Percentiles rank a stretch among this genome's conserved stretches.
Conservation (phyloP, 2,888 invertebrate species). For the Hartigia nigra region DNA sequence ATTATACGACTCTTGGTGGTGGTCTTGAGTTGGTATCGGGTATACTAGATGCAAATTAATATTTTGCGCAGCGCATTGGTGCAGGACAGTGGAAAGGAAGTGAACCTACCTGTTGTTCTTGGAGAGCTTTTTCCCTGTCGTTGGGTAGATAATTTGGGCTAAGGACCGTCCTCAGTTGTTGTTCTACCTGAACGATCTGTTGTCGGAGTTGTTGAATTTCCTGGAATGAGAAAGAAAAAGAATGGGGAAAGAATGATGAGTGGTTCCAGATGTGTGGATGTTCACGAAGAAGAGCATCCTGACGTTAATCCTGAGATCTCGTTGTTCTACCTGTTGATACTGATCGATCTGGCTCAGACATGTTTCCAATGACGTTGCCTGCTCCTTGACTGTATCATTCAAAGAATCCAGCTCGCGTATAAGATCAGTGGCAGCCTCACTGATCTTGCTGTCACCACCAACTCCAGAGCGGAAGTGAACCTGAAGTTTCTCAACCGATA, state of each 20-base stretch:
- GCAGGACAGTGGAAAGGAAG: slow-evolving; percentile 22
- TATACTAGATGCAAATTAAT: slow-evolving; percentile 46
- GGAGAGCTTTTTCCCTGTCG: slow-evolving; percentile 83
- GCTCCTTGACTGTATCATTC: slow-evolving; percentile 71
- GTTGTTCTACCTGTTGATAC: slow-evolving; percentile 75
- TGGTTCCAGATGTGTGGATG: background rate
- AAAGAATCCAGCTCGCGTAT: slow-evolving; percentile 77
- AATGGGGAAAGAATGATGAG: background rate
- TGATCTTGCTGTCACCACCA: slow-evolving; percentile 81
- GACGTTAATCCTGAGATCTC: slow-evolving; percentile 9
- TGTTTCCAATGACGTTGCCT: slow-evolving; percentile 76
- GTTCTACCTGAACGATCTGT: slow-evolving; percentile 88
- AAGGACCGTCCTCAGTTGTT: slow-evolving; percentile 84
- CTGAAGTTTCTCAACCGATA: slow-evolving; percentile 91
- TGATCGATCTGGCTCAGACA: slow-evolving; percentile 88
- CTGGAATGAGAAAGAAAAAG: slow-evolving; percentile 55
- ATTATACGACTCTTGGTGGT: slow-evolving; percentile 42
- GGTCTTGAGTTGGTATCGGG: slow-evolving; percentile 60
- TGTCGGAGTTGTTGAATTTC: slow-evolving; percentile 87
- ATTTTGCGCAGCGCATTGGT: slow-evolving; percentile 35
- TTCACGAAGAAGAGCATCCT: background rate
- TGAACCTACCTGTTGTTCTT: slow-evolving; percentile 88
- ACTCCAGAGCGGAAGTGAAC: slow-evolving; percentile 91
- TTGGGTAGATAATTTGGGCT: slow-evolving; percentile 86
- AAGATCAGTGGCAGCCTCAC: slow-evolving; percentile 78